A percentile compares a stretch with the other conserved stretches of the same genome.
phyloP scores from a whole-genome alignment of 2,888 invertebrate genomes.

The Cenopis cana region DNA sequence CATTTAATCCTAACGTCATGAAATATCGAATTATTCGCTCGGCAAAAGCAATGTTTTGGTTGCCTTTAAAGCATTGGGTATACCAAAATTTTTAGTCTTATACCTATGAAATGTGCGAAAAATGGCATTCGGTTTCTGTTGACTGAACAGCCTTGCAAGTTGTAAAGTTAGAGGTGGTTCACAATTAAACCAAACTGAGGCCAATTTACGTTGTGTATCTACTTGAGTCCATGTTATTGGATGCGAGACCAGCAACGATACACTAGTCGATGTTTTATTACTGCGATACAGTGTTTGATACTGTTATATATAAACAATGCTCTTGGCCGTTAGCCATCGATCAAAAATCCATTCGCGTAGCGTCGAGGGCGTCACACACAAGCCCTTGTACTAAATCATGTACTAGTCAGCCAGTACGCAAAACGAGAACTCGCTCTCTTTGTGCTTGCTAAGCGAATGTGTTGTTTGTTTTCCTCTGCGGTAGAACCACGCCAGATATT shows the following conservation, averaged over 20 bases:
- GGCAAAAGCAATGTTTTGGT: slow-evolving; percentile 55
- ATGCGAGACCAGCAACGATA: background rate
- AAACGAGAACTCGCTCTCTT: slow-evolving; percentile 29
- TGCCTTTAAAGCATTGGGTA: slow-evolving; percentile 14
- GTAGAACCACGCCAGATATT: slow-evolving; percentile 4
- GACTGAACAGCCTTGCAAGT: background rate
- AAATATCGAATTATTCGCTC: slow-evolving; percentile 62
- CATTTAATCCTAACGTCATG: slow-evolving; percentile 74
- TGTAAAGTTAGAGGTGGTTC: background rate
- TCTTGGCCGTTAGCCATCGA: slow-evolving; percentile 49
- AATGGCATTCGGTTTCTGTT: background rate
- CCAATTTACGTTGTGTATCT: background rate
- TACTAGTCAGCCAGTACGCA: slow-evolving; percentile 52
- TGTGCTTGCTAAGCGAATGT: slow-evolving; percentile 34
- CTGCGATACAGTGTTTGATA: slow-evolving; percentile 2
- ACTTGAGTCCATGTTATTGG: background rate
- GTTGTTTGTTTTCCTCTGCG: slow-evolving; percentile 27
- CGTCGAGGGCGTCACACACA: slow-evolving; percentile 63
- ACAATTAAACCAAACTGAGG: background rate
- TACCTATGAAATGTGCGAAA: background rate
- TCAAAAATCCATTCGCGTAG: slow-evolving; percentile 71
- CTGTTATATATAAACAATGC: slow-evolving; percentile 20
- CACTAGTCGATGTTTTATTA: background rate
- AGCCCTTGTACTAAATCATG: slow-evolving; percentile 69
- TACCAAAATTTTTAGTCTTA: slow-evolving; percentile 17